Conservation (phyloP, 2,888 invertebrate genomes). For the Eilema caniola region DNA sequence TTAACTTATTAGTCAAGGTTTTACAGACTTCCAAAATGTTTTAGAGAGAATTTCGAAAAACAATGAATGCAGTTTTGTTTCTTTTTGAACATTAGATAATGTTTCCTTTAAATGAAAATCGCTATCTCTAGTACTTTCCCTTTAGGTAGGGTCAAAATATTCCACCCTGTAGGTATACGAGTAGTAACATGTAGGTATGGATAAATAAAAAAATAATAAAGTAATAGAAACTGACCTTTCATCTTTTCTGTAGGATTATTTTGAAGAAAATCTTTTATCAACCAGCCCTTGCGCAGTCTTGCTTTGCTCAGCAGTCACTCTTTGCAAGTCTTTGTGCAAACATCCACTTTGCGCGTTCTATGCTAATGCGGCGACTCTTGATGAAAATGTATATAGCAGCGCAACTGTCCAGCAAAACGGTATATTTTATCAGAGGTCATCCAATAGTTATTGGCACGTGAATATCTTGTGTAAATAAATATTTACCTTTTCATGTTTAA, state of each 20-base stretch:
- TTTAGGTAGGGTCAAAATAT: too few relatives aligned
- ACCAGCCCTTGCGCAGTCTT: background rate
- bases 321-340: background rate
- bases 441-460: background rate
- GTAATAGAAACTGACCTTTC: background rate
- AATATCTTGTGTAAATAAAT: background rate
- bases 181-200: too few relatives aligned
- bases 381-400: background rate
- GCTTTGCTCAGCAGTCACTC: background rate
- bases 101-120: too few relatives aligned
- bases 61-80: too few relatives aligned
- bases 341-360: background rate
- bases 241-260: background rate
- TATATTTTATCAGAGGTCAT: background rate
- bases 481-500: background rate
- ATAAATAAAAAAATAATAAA: too few relatives aligned
- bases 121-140: too few relatives aligned
- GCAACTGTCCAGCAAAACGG: background rate
- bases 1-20: too few relatives aligned
- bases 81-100: too few relatives aligned
- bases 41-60: too few relatives aligned
- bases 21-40: too few relatives aligned
- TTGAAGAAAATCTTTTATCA: background rate
- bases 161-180: too few relatives aligned
- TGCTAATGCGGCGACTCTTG: background rate